These are phyloP conservation scores for Hiodon tergisus DNA, from an alignment of 2,113 vertebrate genomes.

Conservation along the genomic window DNA sequence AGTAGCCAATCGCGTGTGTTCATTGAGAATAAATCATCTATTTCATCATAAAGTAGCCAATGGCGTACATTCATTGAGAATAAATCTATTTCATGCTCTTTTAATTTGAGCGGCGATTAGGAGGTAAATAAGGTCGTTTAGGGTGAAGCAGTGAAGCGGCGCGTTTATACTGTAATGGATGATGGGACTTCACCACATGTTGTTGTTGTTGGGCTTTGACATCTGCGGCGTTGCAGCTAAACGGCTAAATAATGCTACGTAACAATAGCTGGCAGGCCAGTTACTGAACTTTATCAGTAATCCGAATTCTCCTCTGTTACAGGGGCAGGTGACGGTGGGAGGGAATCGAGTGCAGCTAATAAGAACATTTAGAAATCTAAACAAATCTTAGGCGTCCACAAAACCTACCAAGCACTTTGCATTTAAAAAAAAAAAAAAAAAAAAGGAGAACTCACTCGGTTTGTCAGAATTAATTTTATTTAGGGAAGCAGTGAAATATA, in stretches of 20 bases:
- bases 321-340: background rate
- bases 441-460: too few relatives aligned
- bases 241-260: too few relatives aligned
- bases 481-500: too few relatives aligned
- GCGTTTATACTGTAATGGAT: constrained; percentile 41
- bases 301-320: too few relatives aligned
- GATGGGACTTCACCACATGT: constrained; percentile 34
- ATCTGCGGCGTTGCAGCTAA: constrained; percentile 53
- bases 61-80: too few relatives aligned
- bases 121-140: background rate
- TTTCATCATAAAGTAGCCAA: too few relatives aligned
- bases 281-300: too few relatives aligned
- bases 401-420: background rate
- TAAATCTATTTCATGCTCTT: background rate
- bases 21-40: too few relatives aligned
- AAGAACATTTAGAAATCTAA: background rate
- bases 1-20: too few relatives aligned
- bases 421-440: background rate
- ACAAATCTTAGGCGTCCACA: background rate
- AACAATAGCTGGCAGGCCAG: too few relatives aligned
- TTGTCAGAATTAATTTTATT: too few relatives aligned
- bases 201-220: constrained; percentile 46
- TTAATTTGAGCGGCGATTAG: background rate
- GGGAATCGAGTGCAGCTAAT: background rate
- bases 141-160: constrained; percentile 29